Evolutionary conservation across 2,113 vertebrate genomes (phyloP).

Genomic region (Mixornis gularis): DNA sequence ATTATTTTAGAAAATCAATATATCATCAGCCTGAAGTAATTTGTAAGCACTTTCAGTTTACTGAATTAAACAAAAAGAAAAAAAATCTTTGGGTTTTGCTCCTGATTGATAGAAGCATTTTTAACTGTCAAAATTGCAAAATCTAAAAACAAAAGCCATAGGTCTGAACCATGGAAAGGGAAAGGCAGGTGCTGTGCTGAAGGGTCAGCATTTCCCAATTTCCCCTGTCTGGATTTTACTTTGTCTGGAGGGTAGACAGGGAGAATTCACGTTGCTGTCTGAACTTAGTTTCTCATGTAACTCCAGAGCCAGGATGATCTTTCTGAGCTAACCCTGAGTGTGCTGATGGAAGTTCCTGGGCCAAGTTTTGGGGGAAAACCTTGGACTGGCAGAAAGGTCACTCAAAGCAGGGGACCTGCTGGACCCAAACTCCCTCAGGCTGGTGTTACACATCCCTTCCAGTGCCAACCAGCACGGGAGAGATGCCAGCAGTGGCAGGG

Average conservation of each 20-base stretch:
- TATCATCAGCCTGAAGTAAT: not conserved
- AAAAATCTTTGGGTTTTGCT: not conserved
- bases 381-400: not conserved
- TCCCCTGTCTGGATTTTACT: not conserved
- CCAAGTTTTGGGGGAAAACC: not conserved
- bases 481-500: accelerated
- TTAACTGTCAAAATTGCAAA: not conserved
- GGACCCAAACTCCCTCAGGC: not conserved
- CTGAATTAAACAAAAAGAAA: not conserved
- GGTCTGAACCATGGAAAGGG: not conserved
- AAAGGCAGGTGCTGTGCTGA: not conserved
- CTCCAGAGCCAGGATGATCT: not conserved
- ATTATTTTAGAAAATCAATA: conserved; percentile 43
- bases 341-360: not conserved
- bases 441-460: not conserved
- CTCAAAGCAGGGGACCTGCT: not conserved
- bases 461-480: accelerated
- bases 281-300: not conserved
- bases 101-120: not conserved
- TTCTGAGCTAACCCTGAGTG: not conserved
- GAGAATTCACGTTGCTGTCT: not conserved
- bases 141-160: not conserved
- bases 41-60: not conserved
- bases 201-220: not conserved
- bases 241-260: not conserved